Percentiles rank a stretch among this genome's conserved stretches.
Evolutionary conservation across 2,797 vertebrate species (phyloP).

Genomic region (Capromys pilorides): DNA sequence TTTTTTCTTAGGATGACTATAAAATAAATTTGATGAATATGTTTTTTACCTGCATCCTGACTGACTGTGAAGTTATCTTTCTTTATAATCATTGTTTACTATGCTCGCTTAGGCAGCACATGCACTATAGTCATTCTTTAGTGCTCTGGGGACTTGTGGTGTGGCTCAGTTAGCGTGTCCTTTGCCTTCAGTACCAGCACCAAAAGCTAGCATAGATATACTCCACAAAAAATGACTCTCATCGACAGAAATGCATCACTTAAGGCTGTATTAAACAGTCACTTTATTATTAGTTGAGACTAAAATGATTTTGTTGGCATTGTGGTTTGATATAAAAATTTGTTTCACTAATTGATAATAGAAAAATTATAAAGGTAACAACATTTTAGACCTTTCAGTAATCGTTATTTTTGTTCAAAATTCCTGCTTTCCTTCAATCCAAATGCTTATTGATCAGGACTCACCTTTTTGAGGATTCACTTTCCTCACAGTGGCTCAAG

Average conservation of each 20-base stretch:
- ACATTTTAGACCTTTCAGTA: background rate
- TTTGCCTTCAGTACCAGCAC: background rate
- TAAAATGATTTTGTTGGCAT: conserved; percentile 47
- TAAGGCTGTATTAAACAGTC: conserved; percentile 17
- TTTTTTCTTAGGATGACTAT: conserved; percentile 15
- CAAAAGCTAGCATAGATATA: background rate
- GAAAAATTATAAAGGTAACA: conserved; percentile 20
- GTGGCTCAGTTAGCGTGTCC: background rate
- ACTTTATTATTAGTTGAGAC: conserved; percentile 25
- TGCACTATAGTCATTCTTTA: background rate
- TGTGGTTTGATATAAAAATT: conserved; percentile 17
- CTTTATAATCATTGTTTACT: background rate
- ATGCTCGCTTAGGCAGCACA: background rate
- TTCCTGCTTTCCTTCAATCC: background rate
- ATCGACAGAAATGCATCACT: conserved; percentile 22
- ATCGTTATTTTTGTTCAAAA: conserved; percentile 5
- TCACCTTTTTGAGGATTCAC: background rate
- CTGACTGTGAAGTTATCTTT: conserved; percentile 10
- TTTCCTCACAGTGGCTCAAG: background rate
- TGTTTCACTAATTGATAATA: conserved; percentile 11
- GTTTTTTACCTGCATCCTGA: conserved; percentile 19
- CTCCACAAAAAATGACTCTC: background rate
- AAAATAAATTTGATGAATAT: background rate
- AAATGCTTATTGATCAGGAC: background rate
- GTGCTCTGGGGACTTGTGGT: background rate